Base-by-base conservation (phyloP, 2,113 vertebrate genomes). In the Hippocampus zosterae region DNA sequence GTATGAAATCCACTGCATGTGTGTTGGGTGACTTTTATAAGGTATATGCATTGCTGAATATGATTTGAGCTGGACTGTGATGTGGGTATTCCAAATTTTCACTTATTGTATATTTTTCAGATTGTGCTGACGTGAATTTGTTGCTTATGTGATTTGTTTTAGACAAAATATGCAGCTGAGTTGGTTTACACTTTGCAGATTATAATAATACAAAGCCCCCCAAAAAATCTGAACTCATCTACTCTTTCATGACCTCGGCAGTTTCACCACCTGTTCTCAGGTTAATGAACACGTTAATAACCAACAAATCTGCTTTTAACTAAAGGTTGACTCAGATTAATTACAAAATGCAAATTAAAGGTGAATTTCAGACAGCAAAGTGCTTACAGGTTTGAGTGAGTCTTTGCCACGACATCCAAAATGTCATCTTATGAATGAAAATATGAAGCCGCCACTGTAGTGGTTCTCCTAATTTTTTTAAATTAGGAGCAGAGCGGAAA, bases 301-400 rank as follows among this genome's bases (percentile, higher is more conserved):
- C 25, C n/a, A 74, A 77, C 37, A 62, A 73, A 57, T 60, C 61
- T 19, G 69, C 33, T 42, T 59, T 84, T 85, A 84, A 89, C 79
- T 82, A 83, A 85, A 89, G 74, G 77, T 76, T 82, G 81, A 78
- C 81, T 68, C 57, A 73, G 74, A 84, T 83, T 88, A 85, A 87
- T 89, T 85, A 84, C 79, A 70, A 85, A 83, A 89, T 82, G 80
- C 78, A 88, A 85, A 87, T 86, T 65, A 25, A 63, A 56, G 42
- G 5, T 78, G 70, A 78, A 76, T 64, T 76, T 29, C 5, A 15
- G 29, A 68, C 11, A 48, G 64, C 27, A 23, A 79, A 76, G 72
- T 73, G 80, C 60, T 63, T 9, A 27, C 67, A 74, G 72, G 72
- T 78, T 77, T 57, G 70, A 75, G 76, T 82, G 81, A 77, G 25